A percentile compares a stretch with the other conserved stretches of the same genome.
phyloP scores from a whole-genome alignment of 2,113 vertebrate genomes.

The Spea multiplicata region DNA sequence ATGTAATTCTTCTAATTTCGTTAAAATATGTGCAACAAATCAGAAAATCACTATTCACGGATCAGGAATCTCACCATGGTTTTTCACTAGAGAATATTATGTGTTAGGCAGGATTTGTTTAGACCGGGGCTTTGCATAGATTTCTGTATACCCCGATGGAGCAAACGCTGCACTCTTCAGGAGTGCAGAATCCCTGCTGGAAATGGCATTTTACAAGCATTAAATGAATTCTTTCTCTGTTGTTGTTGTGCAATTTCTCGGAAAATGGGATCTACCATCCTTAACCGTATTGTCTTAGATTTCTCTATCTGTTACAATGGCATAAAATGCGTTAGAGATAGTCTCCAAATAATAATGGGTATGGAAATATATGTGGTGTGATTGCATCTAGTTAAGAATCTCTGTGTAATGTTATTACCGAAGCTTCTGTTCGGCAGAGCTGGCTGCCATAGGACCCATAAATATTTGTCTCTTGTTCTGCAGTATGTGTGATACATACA shows the following conservation, averaged over 20 bases:
- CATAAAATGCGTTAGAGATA: conserved; percentile 17
- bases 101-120: conserved; percentile 18
- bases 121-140: background rate
- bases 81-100: background rate
- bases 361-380: background rate
- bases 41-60: background rate
- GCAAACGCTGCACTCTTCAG: conserved; percentile 26
- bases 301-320: conserved; percentile 11
- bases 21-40: background rate
- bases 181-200: conserved; percentile 19
- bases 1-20: too few relatives aligned
- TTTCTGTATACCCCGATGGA: background rate
- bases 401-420: background rate
- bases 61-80: background rate
- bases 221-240: conserved; percentile 37
- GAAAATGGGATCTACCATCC: conserved; percentile 21
- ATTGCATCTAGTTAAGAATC: background rate
- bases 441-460: background rate
- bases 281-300: conserved; percentile 28
- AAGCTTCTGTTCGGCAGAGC: background rate
- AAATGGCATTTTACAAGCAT: conserved; percentile 11
- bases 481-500: conserved; percentile 1
- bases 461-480: background rate
- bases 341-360: conserved; percentile 7
- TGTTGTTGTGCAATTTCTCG: background rate